These are phyloP conservation scores for Ceratina australensis DNA, from an alignment of 1,140 invertebrate species.

Conservation along the genomic window DNA sequence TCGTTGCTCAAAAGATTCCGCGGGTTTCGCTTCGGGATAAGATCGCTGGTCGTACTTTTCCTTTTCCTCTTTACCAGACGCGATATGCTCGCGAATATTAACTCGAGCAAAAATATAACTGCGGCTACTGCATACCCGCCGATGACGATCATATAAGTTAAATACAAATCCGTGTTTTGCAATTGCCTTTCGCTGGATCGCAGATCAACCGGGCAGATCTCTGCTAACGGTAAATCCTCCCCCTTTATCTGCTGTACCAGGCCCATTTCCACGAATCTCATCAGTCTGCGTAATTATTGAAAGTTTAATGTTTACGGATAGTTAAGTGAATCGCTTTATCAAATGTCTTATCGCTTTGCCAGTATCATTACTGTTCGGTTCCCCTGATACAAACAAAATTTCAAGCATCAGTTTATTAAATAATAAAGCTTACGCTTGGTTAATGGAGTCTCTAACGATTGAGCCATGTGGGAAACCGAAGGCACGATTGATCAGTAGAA, in stretches of 20 bases:
- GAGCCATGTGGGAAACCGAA: conserved; percentile 86
- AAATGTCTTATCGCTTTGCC: too few relatives aligned
- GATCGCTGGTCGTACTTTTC: background rate
- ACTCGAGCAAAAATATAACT: conserved; percentile 84
- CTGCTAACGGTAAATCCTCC: conserved; percentile 83
- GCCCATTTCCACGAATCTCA: conserved; percentile 85
- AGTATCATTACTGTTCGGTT: too few relatives aligned
- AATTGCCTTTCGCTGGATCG: conserved; percentile 89
- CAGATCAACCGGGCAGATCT: conserved; percentile 89
- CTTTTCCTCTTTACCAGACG: conserved; percentile 7
- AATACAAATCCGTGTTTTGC: conserved; percentile 83
- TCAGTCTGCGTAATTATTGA: conserved; percentile 79
- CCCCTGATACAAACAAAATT: too few relatives aligned
- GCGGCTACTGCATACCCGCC: conserved; percentile 82
- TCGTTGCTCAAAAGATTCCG: background rate
- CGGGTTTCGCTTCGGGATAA: background rate
- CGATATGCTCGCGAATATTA: conserved; percentile 61
- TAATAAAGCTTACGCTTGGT: conserved; percentile 11
- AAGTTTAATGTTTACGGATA: background rate
- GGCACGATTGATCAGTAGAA: conserved; percentile 83
- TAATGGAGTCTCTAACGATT: conserved; percentile 73
- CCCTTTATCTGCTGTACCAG: conserved; percentile 84
- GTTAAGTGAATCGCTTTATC: too few relatives aligned
- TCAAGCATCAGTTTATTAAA: background rate
- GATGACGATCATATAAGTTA: conserved; percentile 86